These are phyloP conservation scores for Dione vanillae DNA, from an alignment of 2,888 invertebrate species.

Conservation along the genomic window DNA sequence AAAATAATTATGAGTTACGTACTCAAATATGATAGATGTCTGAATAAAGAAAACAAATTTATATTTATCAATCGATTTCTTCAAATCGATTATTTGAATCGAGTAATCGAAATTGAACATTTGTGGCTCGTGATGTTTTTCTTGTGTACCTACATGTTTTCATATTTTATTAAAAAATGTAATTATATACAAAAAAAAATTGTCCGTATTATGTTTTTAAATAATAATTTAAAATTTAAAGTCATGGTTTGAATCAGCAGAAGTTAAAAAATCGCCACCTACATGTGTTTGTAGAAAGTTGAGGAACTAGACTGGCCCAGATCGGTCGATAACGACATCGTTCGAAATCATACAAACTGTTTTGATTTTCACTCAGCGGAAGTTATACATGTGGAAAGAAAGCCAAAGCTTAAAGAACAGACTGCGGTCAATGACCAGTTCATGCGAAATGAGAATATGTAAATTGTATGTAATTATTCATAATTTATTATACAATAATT, in stretches of 20 bases:
- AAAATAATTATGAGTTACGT: too few relatives aligned
- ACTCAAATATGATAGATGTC: too few relatives aligned
- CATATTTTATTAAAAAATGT: too few relatives aligned
- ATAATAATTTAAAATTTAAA: neutral
- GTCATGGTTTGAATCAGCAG: conserved; percentile 43
- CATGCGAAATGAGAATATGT: conserved; percentile 28
- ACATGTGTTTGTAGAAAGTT: conserved; percentile 78
- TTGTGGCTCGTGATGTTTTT: too few relatives aligned
- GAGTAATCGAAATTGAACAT: too few relatives aligned
- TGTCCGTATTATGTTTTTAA: too few relatives aligned
- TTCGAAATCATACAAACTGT: conserved; percentile 54
- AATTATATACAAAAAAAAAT: too few relatives aligned
- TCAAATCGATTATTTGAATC: too few relatives aligned
- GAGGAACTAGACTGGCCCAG: conserved; percentile 76
- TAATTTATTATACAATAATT: neutral
- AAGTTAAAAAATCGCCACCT: conserved; percentile 67
- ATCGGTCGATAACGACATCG: conserved; percentile 62
- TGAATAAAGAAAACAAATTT: too few relatives aligned
- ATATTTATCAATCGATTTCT: too few relatives aligned
- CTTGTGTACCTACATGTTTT: too few relatives aligned
- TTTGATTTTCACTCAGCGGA: conserved; percentile 64
- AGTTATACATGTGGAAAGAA: conserved; percentile 47
- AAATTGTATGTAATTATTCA: conserved; percentile 1
- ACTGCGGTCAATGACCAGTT: conserved; percentile 42
- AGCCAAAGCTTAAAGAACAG: conserved; percentile 38